Base-by-base conservation (phyloP, 2,113 vertebrate species). In the Colius striatus region DNA sequence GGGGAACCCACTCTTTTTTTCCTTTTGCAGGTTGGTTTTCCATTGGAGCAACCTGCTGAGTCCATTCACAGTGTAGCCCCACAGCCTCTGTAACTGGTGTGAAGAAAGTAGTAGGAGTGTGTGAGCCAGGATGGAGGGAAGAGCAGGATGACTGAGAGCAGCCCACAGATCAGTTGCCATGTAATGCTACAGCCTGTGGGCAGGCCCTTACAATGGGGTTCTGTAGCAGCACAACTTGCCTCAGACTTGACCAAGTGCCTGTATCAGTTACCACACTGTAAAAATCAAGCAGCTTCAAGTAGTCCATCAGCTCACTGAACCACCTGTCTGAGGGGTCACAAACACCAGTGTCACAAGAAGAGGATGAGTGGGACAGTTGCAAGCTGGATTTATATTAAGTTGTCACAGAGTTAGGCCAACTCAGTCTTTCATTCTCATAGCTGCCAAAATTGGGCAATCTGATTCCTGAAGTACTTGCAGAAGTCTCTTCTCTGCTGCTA, bases 41-140 rank as follows among this genome's bases (percentile, higher is more conserved):
- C 90, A 66, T 4, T 60, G 86, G 79, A 84, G 89, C 72, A 94
- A 63, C 20, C 67, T 10, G 12, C 61, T 17, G 45, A 50, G 45
- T 16, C 61, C 1, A 0, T 63, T 81, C 20, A 8, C 54, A 0
- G 0, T 1, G 4, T 4, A 43, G 76, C 63, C 72, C 13, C 5
- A 0, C 16, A 1, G 60, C 9, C 55, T 26, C 54, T 19, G 29
- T 5, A 6, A 2, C 32, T 55, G 83, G 60, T 26, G 83, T 19
- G 76, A 94, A 63, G 32, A 53, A 88, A 93, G 83, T 6, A 32
- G 92, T 90, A 54, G 72, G 88, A 84, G 79, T 84, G 61, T 34
- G 60, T 25, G 48, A 92, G 20, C 63, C 84, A 61, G 79, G 76
- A 94, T 26, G 72, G 92, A 92, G 68, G 94, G 90, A 83, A 88